Conservation (phyloP, 2,888 invertebrate species). For the Pandemis heparana region DNA sequence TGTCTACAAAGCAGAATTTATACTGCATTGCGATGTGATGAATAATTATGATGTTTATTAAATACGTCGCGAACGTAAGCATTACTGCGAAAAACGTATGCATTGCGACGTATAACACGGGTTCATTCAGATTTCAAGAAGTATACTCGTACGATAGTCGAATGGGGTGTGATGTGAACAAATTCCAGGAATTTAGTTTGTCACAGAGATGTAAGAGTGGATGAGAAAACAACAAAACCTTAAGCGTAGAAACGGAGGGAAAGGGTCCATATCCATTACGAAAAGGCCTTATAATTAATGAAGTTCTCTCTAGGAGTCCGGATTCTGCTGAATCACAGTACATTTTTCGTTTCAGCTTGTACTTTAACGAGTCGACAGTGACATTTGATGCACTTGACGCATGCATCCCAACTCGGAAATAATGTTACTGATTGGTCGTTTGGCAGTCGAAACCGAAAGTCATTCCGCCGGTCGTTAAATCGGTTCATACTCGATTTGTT, state of each 20-base stretch:
- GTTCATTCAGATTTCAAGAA: background rate
- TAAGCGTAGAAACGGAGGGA: too few species aligned
- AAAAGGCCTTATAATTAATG: background rate
- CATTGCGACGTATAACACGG: slow-evolving; percentile 3
- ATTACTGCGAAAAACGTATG: slow-evolving; percentile 9
- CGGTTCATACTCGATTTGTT: slow-evolving; percentile 32
- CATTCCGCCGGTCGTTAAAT: slow-evolving; percentile 32
- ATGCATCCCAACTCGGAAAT: slow-evolving; percentile 24
- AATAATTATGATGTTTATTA: slow-evolving; percentile 11
- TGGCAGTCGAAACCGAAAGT: slow-evolving; percentile 34
- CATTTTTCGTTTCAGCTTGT: background rate
- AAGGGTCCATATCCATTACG: background rate
- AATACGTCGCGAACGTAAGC: slow-evolving; percentile 8
- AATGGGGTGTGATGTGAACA: background rate
- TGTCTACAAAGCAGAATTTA: slow-evolving; percentile 2
- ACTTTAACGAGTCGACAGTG: background rate
- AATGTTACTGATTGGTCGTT: slow-evolving; percentile 32
- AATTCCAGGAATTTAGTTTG: background rate
- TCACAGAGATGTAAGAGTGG: background rate
- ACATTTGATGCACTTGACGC: slow-evolving; percentile 11
- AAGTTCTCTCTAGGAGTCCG: background rate
- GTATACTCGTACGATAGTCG: background rate
- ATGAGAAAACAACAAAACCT: too few species aligned
- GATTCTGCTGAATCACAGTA: background rate
- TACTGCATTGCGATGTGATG: background rate